Evolutionary conservation across 2,113 vertebrate species (phyloP), one percentile per base, ranked within the genome.

Genomic region (Nyctibius bracteatus): DNA sequence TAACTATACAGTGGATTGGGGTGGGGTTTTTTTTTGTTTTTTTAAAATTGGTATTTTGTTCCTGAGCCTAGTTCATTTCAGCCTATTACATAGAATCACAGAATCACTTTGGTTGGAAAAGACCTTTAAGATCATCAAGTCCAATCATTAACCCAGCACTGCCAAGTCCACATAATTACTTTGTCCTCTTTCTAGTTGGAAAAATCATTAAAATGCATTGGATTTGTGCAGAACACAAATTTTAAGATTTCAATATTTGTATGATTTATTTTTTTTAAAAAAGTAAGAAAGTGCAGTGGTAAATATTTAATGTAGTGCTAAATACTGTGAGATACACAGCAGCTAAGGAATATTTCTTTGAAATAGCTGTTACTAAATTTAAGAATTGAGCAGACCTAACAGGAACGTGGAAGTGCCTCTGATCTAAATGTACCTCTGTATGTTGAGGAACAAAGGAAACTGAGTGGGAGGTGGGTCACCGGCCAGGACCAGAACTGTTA

Each of bases 11-110:
- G 35, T 90, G 30, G 22, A 49, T 31, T 63, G 9, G 6, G 7
- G 3, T 5, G 47, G 19, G 15, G 14, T 25, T 8, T 35, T 27
- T 30, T 23, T 44, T 49, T 63, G 14, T 10, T 59, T 86, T 91
- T 92, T 51, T 37, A 10, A 41, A 75, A 84, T 79, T 72, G n/a
- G 8, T 91, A 55, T 95, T 97, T 97, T 95, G 49, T 93, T 96
- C 71, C 67, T 80, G 43, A 96, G 43, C n/a, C 13, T 49, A 12
- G n/a, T 71, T 91, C 33, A 96, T 96, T 95, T 95, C 71, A 88
- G 86, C 62, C 63, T 92, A 43, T 94, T 94, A 84, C 25, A n/a
- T n/a, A n/a, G n/a, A n/a, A n/a, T n/a, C n/a, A n/a, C n/a, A n/a
- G n/a, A n/a, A n/a, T n/a, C n/a, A n/a, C n/a, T n/a, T n/a, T n/a